These are phyloP conservation scores for Lagopus muta DNA, from an alignment of 2,113 vertebrate species.

Conservation along the genomic window DNA sequence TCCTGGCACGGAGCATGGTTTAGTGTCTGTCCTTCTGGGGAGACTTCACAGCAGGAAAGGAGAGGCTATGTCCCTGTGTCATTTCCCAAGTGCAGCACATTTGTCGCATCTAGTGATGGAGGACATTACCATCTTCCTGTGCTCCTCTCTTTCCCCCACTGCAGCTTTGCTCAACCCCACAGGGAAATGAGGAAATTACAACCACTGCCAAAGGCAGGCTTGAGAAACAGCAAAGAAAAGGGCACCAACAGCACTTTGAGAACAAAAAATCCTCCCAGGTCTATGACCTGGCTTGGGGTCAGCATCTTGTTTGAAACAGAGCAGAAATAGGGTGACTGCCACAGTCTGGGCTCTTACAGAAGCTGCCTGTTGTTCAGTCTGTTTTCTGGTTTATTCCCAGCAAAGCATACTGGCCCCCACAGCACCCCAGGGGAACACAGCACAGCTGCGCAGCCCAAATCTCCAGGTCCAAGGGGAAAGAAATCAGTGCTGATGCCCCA, in stretches of 20 bases:
- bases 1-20: neutral
- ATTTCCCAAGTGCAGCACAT: neutral
- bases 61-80: neutral
- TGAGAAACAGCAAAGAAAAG: neutral
- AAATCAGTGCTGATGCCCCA: accelerated
- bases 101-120: neutral
- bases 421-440: neutral
- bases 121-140: neutral
- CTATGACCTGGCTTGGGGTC: neutral
- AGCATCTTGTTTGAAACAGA: neutral
- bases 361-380: neutral
- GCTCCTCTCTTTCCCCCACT: accelerated
- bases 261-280: neutral
- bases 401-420: neutral
- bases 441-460: neutral
- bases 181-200: neutral
- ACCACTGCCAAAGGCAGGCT: neutral
- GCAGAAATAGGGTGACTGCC: neutral
- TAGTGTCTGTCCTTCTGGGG: neutral
- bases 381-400: neutral
- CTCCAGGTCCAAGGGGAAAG: neutral
- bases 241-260: neutral
- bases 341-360: neutral
- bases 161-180: neutral
- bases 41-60: neutral